Evolutionary conservation across 37 sponge, comb jelly and placozoan genomes (phyloP).

Genomic region (Chondrilla cf. caribensis): DNA sequence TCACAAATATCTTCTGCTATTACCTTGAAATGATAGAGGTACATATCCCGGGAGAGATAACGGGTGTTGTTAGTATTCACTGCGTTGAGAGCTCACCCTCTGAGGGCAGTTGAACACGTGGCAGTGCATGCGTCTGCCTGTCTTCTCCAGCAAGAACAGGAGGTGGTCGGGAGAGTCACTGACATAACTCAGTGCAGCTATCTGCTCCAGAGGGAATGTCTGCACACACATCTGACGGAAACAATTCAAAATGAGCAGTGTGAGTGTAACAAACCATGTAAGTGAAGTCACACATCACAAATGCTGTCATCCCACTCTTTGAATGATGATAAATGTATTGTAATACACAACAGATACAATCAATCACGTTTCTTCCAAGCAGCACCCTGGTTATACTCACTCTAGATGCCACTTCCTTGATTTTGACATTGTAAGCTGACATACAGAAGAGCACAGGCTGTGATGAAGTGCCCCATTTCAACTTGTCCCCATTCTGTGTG

Average conservation of each 20-base stretch:
- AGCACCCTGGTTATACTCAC: too few species aligned
- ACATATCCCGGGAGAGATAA: background rate
- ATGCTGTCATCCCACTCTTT: too few species aligned
- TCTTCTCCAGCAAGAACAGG: background rate
- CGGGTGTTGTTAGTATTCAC: background rate
- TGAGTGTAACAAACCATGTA: too few species aligned
- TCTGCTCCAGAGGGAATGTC: constrained; percentile 5
- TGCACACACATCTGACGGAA: background rate
- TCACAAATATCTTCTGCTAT: constrained; percentile 22
- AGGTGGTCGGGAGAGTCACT: constrained; percentile 15
- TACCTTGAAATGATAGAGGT: background rate
- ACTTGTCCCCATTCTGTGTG: background rate
- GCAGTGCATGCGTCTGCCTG: background rate
- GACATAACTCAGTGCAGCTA: background rate
- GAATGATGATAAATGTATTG: too few species aligned
- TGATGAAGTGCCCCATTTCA: constrained; percentile 4
- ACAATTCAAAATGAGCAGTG: too few species aligned
- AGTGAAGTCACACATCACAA: too few species aligned
- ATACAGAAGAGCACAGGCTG: constrained; percentile 1
- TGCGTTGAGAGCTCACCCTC: background rate
- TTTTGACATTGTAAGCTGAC: constrained; percentile 19
- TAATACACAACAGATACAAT: too few species aligned
- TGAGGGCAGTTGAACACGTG: constrained; percentile 25
- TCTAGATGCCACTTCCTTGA: background rate
- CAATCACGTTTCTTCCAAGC: too few species aligned